Evolutionary conservation across 2,797 vertebrate species (phyloP), one percentile per base, ranked within the genome.

Genomic region (Chromobotia macracanthus): DNA sequence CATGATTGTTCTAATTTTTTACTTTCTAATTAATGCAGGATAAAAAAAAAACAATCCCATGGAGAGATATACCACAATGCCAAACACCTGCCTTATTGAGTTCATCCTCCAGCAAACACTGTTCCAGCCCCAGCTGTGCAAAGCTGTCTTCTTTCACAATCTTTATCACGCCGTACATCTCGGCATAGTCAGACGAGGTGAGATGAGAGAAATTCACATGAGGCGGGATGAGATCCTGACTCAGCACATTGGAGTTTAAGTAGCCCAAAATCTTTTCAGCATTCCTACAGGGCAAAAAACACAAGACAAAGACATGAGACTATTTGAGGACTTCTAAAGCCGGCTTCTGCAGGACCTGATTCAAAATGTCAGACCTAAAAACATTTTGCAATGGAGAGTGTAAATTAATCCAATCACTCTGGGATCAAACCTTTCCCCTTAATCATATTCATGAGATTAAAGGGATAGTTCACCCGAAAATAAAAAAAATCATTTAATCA

Each of bases 141-240:
- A 99, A 99, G 64, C 68, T 90, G 10, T 95, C 95, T 79, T 97
- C 96, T 83, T 96, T 96, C 66, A 99, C 96, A 0, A 95, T 95
- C 93, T 94, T 95, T 87, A 99, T 98, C 87, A 99, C 95, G 0
- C 87, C 88, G 80, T 98, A 99, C 95, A 99, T 98, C 89, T 98
- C 96, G 0, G 91, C 75, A 75, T 99, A 99, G 91, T 99, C 97
- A 58, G 95, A 90, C 35, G 94, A 64, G 0, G 95, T 93, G 83
- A 98, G 92, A 86, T 98, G 97, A 73, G 97, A 98, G 91, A 99
- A 98, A 92, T 99, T 99, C 81, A 99, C 94, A 0, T 99, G 96
- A 53, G 95, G 93, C 0, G 97, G 97, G 84, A 99, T 97, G 86
- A 99, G 96, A 85, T 96, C 96, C 0, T 85, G 93, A 91, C 96